Conservation (phyloP, 2,797 vertebrate species). For the Erethizon dorsatum region DNA sequence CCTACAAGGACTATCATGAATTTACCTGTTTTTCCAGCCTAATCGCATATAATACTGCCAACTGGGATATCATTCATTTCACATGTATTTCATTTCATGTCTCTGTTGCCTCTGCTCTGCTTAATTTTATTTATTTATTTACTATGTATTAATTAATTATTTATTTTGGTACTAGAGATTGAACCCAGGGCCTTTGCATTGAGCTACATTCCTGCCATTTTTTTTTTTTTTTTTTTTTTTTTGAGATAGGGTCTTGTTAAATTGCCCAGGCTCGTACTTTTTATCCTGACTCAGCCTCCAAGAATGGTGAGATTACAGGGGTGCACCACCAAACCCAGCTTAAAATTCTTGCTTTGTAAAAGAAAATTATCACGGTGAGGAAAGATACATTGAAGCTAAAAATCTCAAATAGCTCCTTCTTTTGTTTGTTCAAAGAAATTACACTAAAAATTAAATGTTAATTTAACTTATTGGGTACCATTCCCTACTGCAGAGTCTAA, state of each 20-base stretch:
- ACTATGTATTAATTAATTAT: background rate
- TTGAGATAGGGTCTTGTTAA: background rate
- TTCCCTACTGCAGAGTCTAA: background rate
- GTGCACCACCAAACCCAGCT: background rate
- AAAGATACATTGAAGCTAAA: background rate
- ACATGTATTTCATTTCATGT: background rate
- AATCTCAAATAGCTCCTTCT: background rate
- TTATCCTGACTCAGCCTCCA: background rate
- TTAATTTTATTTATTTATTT: background rate
- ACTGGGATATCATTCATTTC: background rate
- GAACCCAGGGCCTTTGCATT: background rate
- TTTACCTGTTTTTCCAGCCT: background rate
- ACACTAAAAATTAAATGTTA: background rate
- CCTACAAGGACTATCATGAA: background rate
- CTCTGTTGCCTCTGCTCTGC: background rate
- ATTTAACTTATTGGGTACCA: background rate
- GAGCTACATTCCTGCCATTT: background rate
- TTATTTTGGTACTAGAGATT: background rate
- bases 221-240: background rate
- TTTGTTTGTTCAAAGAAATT: constrained; percentile 32
- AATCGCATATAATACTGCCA: background rate
- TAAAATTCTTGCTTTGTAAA: constrained; percentile 42
- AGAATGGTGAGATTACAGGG: background rate
- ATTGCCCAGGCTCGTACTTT: background rate
- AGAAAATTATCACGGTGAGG: background rate